These are phyloP conservation scores for Lomographa bimaculata DNA, from an alignment of 2,888 invertebrate species.

Conservation along the genomic window DNA sequence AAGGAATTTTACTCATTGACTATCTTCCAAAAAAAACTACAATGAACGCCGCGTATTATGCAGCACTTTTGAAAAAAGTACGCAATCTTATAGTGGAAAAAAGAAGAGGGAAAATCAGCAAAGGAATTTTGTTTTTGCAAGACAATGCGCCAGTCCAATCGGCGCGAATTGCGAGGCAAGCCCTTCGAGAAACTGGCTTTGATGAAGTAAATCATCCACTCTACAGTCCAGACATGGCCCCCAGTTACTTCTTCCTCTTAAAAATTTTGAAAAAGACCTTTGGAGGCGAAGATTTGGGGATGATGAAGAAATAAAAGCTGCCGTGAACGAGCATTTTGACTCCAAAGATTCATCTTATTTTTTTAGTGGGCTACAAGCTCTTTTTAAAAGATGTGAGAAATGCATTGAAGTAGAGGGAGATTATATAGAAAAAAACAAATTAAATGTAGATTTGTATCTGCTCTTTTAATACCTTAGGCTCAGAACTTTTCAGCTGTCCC, in stretches of 20 bases:
- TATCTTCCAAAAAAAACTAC: constrained; percentile 11
- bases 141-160: constrained; percentile 14
- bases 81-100: too few relatives aligned
- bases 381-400: constrained; percentile 2
- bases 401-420: background rate
- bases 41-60: constrained; percentile 11
- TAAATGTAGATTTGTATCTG: too few relatives aligned
- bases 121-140: constrained; percentile 12
- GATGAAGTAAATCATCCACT: constrained; percentile 1
- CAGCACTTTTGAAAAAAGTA: constrained; percentile 3
- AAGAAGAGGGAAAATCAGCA: constrained; percentile 6
- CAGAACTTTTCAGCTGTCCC: too few relatives aligned
- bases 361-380: too few relatives aligned
- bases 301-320: background rate
- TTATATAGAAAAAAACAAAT: too few relatives aligned
- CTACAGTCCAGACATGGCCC: too few relatives aligned
- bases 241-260: constrained; percentile 2
- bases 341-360: too few relatives aligned
- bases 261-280: background rate
- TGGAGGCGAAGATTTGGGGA: background rate
- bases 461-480: too few relatives aligned
- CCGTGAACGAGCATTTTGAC: too few relatives aligned
- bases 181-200: constrained; percentile 1
- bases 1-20: constrained; percentile 15
- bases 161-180: constrained; percentile 4